Evolutionary conservation across 2,888 invertebrate species (phyloP), one percentile per base, ranked within the genome.

Genomic region (Callyntrura sp.): DNA sequence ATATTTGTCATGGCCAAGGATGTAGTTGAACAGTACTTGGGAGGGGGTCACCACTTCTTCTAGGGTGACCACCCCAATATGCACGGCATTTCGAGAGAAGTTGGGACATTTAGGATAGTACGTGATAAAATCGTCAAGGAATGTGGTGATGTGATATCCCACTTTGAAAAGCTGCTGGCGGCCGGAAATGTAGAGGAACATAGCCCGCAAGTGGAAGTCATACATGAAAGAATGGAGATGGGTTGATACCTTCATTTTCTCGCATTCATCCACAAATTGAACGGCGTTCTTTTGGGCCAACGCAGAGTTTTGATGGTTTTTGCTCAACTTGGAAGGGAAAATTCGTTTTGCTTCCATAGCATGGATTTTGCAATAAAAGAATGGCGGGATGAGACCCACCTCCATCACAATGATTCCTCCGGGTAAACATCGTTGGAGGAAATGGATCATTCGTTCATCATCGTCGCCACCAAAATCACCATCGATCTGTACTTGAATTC

Each of bases 221-320:
- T 97, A 97, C 0, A 97, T 96, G 94, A 97, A 97, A 3, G 97
- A 97, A 94, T 97, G 97, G 84, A 97, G 95, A 94, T 97, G 97
- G 95, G 97, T 96, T 90, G 96, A 95, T 90, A 96, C 95, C 94
- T 96, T 97, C 90, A 97, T 96, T 94, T 96, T 96, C 94, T 97
- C 97, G 93, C 96, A 96, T 94, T 96, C 96, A 93, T 96, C 96
- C 93, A 96, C 94, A 94, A 96, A 96, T 93, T 96, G 96, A 90
- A 96, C 94, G 86, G 96, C 95, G 93, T 96, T 96, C 96, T 96
- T 94, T 57, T 78, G 45, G 23, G 28, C 28, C 8, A 20, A 11
- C 6, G 62, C 51, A 9, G 51, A 20, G n/a, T 60, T 68, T 35
- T 35, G 35, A 0, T 20, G 17, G 8, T 79, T 62, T 11, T 45